A percentile compares a stretch with the other conserved stretches of the same genome.
phyloP scores from a whole-genome alignment of 2,797 vertebrate species.

The Otolemur crassicaudatus region DNA sequence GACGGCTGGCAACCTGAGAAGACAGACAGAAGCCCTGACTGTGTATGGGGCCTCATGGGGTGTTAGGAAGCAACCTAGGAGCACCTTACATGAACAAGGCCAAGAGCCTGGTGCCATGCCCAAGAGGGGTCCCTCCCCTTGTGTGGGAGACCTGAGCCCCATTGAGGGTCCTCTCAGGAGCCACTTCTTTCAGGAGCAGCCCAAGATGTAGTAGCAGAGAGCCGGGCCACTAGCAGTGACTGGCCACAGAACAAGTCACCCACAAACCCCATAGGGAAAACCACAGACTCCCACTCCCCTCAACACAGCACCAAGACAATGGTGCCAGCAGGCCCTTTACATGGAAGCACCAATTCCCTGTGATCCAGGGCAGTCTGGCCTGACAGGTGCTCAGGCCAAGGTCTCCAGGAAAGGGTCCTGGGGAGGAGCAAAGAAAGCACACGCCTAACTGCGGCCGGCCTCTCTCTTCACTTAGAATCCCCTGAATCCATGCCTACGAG shows the following conservation, averaged over 20 bases:
- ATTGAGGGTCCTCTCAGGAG: neutral
- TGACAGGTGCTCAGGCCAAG: neutral
- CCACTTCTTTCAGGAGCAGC: neutral
- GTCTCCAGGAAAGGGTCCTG: neutral
- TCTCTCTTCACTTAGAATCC: neutral
- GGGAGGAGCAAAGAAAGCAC: neutral
- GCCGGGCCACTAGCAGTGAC: neutral
- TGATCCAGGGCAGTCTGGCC: neutral
- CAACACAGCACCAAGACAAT: accelerated
- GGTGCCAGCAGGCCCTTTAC: too few species aligned
- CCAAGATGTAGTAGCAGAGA: neutral
- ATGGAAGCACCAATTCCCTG: neutral
- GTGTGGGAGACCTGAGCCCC: neutral
- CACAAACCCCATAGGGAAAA: neutral
- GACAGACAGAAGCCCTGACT: too few species aligned
- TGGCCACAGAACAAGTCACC: neutral
- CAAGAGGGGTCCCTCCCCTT: accelerated
- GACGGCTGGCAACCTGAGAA: accelerated
- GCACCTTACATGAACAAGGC: accelerated
- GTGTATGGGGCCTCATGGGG: accelerated
- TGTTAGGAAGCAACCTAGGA: neutral
- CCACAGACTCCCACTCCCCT: accelerated
- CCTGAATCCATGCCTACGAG: neutral
- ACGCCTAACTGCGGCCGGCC: accelerated
- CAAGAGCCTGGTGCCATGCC: accelerated